A percentile compares a stretch with the other conserved stretches of the same genome.
These are phyloP conservation scores for human DNA, from an alignment of 2,113 vertebrate genomes.

Conservation along the genomic window GRCh38 chr6:29447501-29448000, in stretches of 20 bases:
- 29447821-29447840: not conserved
- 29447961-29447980: not conserved
- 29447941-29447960: not conserved
- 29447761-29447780: not conserved
- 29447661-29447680: not conserved
- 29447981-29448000: not conserved
- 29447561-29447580: not conserved
- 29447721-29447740: not conserved
- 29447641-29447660: not conserved
- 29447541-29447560: not conserved
- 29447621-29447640: not conserved
- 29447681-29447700: not conserved
- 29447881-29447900: not conserved
- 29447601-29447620: not conserved
- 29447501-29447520: no score
- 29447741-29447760: not conserved
- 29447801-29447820: not conserved
- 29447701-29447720: not conserved
- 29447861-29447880: not conserved
- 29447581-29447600: not conserved
- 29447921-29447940: not conserved
- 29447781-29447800: not conserved
- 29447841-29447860: not conserved
- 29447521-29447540: not conserved
- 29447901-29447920: not conserved